Conservation (phyloP, 2,888 invertebrate genomes). For the Epinotia bilunana region DNA sequence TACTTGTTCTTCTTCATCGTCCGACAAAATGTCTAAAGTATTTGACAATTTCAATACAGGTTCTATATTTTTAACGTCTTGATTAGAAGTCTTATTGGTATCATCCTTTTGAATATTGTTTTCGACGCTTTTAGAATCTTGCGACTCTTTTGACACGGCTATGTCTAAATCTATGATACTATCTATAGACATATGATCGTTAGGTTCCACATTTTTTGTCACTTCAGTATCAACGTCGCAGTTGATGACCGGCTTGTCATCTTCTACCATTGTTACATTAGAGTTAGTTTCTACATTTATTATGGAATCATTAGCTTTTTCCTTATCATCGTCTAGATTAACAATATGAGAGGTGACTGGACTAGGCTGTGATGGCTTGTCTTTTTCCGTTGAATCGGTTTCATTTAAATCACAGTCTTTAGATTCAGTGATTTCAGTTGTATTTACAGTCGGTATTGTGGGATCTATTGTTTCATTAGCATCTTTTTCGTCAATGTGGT, state of each 20-base stretch:
- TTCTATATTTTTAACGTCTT: constrained; percentile 49
- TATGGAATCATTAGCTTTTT: neutral
- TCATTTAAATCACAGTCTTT: constrained; percentile 5
- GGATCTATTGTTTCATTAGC: neutral
- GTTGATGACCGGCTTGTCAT: constrained; percentile 3
- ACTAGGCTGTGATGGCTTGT: neutral
- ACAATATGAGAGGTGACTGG: constrained; percentile 20
- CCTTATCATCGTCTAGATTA: constrained; percentile 32
- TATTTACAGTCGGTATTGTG: neutral
- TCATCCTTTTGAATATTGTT: constrained; percentile 14
- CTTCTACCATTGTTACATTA: constrained; percentile 4
- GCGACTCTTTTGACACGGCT: constrained; percentile 11
- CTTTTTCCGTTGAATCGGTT: neutral
- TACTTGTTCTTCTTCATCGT: constrained; percentile 68
- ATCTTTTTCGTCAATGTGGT: neutral
- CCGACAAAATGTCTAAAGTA: constrained; percentile 73
- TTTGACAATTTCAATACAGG: constrained; percentile 68
- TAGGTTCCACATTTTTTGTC: neutral
- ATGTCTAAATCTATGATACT: constrained; percentile 36
- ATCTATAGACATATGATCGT: neutral
- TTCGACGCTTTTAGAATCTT: constrained; percentile 7
- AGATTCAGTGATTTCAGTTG: neutral
- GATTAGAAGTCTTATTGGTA: neutral
- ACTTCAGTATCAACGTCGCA: constrained; percentile 35
- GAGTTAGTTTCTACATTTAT: neutral